Percentiles rank a stretch among this genome's conserved stretches.
Conservation (phyloP, 2,888 invertebrate genomes). For the Salpingus planirostris region DNA sequence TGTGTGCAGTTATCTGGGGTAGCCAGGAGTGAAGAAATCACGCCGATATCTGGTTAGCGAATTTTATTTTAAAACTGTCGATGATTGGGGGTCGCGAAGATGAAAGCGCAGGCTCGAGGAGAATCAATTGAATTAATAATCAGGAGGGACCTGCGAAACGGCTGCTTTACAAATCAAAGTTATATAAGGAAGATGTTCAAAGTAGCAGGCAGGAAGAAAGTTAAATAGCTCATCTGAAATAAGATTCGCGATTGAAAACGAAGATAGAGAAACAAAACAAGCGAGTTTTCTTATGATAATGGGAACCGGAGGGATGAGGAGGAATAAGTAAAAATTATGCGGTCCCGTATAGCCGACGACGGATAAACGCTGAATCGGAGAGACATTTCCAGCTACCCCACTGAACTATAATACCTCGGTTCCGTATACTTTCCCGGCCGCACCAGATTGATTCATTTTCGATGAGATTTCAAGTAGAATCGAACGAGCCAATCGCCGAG, state of each 20-base stretch:
- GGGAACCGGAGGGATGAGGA: constrained; percentile 11
- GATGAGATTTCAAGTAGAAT: constrained; percentile 21
- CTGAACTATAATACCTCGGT: constrained; percentile 9
- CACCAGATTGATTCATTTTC: constrained; percentile 23
- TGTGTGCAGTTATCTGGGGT: no score
- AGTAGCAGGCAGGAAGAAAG: constrained; percentile 6
- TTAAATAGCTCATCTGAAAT: constrained; percentile 7
- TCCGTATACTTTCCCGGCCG: constrained; percentile 14
- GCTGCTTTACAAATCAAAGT: constrained; percentile 4
- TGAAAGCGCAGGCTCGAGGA: background rate
- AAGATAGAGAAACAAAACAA: constrained; percentile 15
- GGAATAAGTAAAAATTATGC: constrained; percentile 21
- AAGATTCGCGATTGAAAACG: constrained; percentile 9
- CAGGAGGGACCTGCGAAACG: no score
- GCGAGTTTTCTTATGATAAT: constrained; percentile 17
- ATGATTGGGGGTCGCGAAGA: no score
- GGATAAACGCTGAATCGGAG: constrained; percentile 10
- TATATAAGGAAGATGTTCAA: no score
- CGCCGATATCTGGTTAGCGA: no score
- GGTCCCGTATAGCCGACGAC: constrained; percentile 13
- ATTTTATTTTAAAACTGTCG: no score
- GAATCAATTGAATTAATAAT: constrained; percentile 4
- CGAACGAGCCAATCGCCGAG: constrained; percentile 18
- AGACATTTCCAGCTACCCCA: constrained; percentile 11
- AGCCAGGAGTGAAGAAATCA: no score